Conservation (phyloP, 2,888 invertebrate genomes). For the Habroteleia sp. region DNA sequence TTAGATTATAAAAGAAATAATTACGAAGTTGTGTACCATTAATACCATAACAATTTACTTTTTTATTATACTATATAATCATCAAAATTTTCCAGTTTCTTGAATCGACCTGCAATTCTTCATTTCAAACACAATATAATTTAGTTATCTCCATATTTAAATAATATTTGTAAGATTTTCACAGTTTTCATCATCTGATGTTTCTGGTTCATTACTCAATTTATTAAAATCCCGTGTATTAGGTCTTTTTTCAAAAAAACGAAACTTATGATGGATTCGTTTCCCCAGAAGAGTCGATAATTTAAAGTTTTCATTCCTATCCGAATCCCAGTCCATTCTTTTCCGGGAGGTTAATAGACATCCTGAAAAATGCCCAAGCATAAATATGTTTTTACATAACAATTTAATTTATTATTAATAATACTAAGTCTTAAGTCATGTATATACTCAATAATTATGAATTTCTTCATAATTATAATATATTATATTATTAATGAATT, state of each 20-base stretch:
- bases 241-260: constrained; percentile 76
- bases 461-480: too few species aligned
- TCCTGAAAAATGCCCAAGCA: constrained; percentile 68
- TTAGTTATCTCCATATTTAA: constrained; percentile 50
- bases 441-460: too few species aligned
- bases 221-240: constrained; percentile 79
- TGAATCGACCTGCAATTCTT: constrained; percentile 51
- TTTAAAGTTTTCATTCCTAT: constrained; percentile 83
- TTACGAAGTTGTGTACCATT: too few species aligned
- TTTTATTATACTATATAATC: too few species aligned
- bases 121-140: neutral
- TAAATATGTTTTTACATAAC: constrained; percentile 27
- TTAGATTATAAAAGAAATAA: too few species aligned
- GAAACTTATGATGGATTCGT: constrained; percentile 83
- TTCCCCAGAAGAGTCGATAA: constrained; percentile 85
- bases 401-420: too few species aligned
- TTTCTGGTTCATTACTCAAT: constrained; percentile 78
- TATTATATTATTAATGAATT: too few species aligned
- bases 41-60: too few species aligned
- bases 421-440: too few species aligned
- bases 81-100: too few species aligned
- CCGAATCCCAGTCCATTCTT: constrained; percentile 74
- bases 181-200: constrained; percentile 78
- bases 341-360: constrained; percentile 76
- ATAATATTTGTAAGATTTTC: constrained; percentile 73